Evolutionary conservation across 1,140 invertebrate species (phyloP).

Genomic region (Rhizoglyphus robini): DNA sequence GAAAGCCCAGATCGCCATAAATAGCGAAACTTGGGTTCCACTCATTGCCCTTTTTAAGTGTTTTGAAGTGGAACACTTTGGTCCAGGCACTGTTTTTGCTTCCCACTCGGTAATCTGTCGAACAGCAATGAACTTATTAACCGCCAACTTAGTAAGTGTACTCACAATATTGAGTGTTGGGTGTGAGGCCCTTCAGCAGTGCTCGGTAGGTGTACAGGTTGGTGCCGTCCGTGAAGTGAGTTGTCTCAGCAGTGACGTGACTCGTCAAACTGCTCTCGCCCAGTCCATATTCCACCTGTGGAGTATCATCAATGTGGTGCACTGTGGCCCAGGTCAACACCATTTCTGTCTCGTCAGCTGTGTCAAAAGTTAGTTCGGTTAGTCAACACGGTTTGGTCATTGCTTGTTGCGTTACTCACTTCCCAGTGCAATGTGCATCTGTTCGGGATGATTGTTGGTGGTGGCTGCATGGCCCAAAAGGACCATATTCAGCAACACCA

Average conservation of each 20-base stretch:
- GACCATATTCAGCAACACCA: background rate
- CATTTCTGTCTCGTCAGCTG: slow-evolving; percentile 52
- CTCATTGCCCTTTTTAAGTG: slow-evolving; percentile 16
- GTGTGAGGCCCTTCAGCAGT: slow-evolving; percentile 42
- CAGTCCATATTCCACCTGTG: slow-evolving; percentile 60
- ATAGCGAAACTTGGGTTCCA: slow-evolving; percentile 46
- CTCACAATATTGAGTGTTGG: slow-evolving; percentile 48
- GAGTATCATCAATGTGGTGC: slow-evolving; percentile 46
- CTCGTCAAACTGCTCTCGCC: slow-evolving; percentile 38
- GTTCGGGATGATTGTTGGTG: background rate
- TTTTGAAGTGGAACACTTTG: slow-evolving; percentile 21
- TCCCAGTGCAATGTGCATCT: slow-evolving; percentile 19
- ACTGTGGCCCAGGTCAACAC: slow-evolving; percentile 69
- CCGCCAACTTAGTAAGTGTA: slow-evolving; percentile 25
- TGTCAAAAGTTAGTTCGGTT: slow-evolving; percentile 27
- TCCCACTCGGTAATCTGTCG: slow-evolving; percentile 23
- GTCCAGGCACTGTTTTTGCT: slow-evolving; percentile 13
- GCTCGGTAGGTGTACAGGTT: slow-evolving; percentile 70
- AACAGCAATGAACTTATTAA: background rate
- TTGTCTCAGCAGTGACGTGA: slow-evolving; percentile 44
- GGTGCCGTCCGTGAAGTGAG: slow-evolving; percentile 56
- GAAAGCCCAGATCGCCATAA: slow-evolving; percentile 80
- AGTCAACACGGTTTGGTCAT: no score
- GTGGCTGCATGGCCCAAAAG: background rate
- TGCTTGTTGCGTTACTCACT: no score